Evolutionary conservation across 2,113 vertebrate species (phyloP), one percentile per base, ranked within the genome.

Genomic region (Syrrhaptes paradoxus): DNA sequence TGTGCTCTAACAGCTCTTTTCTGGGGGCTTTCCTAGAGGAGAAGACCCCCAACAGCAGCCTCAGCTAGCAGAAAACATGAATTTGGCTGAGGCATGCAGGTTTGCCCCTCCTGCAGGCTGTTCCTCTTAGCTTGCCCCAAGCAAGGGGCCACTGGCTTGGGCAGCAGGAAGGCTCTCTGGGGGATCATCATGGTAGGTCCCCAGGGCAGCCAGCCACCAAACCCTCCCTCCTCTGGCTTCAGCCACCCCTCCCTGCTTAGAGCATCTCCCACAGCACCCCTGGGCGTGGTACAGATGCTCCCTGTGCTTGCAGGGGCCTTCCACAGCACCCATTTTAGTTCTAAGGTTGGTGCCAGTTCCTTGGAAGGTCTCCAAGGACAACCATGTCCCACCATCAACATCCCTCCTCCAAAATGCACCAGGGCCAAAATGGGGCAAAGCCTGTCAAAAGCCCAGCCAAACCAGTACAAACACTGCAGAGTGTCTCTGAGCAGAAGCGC

Each of bases 101-200:
- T 79, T 14, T 83, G 52, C 4, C 10, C 21, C 43, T 82, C 41
- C n/a, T 51, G 6, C 13, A n/a, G 17, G 67, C 28, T 86, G 19
- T 21, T 52, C 26, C 20, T 34, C 22, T 24, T 28, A 46, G 18
- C 17, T 58, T 0, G 0, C 21, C 22, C 20, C 2, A 3, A 52
- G 25, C 29, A 62, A 15, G 9, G 28, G 49, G 3, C 20, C 74
- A 29, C 67, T 3, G 9, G 29, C 5, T 8, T 29, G 45, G 63
- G 34, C 45, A 54, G 80, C 3, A 3, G 65, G 20, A 48, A 32
- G 34, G 15, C 46, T 86, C 45, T 54, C 34, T 24, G 32, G 5
- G 21, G 38, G 29, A 61, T 41, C 80, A 66, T 6, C 0, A 1
- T 18, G 34, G 9, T 36, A 67, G 8, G 1, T 52, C 25, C 29